These are phyloP conservation scores for Gobio occitaniae DNA, from an alignment of 2,797 vertebrate species.

Conservation along the genomic window DNA sequence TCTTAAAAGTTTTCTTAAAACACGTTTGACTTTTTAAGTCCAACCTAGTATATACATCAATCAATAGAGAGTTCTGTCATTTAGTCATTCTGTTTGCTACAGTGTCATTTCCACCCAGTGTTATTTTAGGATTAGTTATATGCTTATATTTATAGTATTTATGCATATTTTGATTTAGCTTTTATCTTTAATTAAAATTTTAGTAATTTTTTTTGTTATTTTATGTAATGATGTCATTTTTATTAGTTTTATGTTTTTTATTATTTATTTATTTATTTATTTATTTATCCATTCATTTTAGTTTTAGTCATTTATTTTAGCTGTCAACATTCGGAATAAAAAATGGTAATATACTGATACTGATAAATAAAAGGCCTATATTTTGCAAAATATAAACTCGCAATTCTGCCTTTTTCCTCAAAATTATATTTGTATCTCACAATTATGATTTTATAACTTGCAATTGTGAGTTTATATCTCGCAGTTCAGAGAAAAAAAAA, in stretches of 20 bases:
- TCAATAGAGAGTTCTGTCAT: too few species aligned
- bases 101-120: neutral
- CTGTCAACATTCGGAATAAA: neutral
- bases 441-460: too few species aligned
- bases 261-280: neutral
- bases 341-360: too few species aligned
- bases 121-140: neutral
- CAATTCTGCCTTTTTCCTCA: neutral
- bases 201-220: neutral
- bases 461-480: too few species aligned
- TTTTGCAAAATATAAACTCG: neutral
- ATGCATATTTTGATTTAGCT: neutral
- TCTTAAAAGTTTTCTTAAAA: conserved; percentile 12
- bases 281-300: neutral
- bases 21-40: neutral
- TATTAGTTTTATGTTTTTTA: neutral
- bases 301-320: neutral
- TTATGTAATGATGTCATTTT: neutral
- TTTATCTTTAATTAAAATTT: neutral
- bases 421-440: neutral
- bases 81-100: neutral
- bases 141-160: neutral
- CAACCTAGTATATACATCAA: too few species aligned
- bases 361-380: too few species aligned
- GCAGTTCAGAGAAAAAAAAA: neutral